Conservation (phyloP, 2,888 invertebrate genomes). For the Aproaerema taeniolella region DNA sequence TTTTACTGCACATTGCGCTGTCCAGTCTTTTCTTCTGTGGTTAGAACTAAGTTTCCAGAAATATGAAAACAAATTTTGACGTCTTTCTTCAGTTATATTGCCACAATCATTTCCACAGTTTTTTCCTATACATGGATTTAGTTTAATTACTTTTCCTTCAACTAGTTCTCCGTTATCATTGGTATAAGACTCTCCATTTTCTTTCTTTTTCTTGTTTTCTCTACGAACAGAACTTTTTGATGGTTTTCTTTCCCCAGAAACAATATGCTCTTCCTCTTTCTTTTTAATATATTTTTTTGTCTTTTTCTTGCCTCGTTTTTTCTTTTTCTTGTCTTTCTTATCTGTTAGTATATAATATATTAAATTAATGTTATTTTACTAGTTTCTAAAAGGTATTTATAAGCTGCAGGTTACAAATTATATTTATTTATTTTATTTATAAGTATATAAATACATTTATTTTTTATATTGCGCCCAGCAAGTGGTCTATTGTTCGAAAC, state of each 20-base stretch:
- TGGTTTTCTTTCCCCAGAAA: background rate
- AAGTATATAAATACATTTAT: background rate
- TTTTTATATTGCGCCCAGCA: background rate
- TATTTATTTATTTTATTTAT: background rate
- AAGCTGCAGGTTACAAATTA: too few species aligned
- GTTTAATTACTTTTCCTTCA: background rate
- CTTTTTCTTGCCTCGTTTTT: background rate
- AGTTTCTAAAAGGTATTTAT: too few species aligned
- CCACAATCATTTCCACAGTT: background rate
- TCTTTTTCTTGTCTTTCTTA: background rate
- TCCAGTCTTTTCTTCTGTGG: slow-evolving; percentile 18
- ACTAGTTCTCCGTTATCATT: background rate
- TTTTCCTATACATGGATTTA: background rate
- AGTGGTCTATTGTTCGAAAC: background rate
- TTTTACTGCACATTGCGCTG: slow-evolving; percentile 8
- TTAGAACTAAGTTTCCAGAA: slow-evolving; percentile 12
- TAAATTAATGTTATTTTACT: background rate
- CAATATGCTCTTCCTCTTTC: background rate
- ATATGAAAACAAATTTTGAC: slow-evolving; percentile 15
- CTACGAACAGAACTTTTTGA: background rate
- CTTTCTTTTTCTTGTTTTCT: slow-evolving; percentile 1
- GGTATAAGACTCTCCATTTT: background rate
- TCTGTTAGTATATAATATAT: background rate
- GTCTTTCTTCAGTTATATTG: slow-evolving; percentile 9
- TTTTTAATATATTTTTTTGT: background rate